A percentile compares a stretch with the other conserved stretches of the same genome.
Evolutionary conservation across 2,888 invertebrate genomes (phyloP).

Genomic region (Nymphalis polychloros): DNA sequence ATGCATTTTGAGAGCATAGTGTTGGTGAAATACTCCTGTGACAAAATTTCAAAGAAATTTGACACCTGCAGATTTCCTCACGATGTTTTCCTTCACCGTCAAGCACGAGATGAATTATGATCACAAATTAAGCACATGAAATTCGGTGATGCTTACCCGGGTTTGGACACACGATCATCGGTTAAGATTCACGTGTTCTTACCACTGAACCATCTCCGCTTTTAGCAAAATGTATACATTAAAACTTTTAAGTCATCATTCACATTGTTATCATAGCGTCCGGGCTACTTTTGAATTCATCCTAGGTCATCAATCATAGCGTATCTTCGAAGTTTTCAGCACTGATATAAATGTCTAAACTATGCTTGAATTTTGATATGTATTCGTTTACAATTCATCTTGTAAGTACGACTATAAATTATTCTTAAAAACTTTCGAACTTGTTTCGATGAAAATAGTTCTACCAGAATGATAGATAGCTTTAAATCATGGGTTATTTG

Average conservation of each 20-base stretch:
- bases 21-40: too few relatives aligned
- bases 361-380: neutral
- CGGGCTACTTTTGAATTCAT: constrained; percentile 15
- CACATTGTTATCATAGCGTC: constrained; percentile 17
- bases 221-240: neutral
- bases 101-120: too few relatives aligned
- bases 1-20: too few relatives aligned
- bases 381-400: neutral
- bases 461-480: neutral
- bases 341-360: constrained; percentile 6
- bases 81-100: too few relatives aligned
- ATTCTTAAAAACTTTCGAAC: neutral
- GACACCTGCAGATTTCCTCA: too few relatives aligned
- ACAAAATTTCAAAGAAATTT: too few relatives aligned
- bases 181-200: too few relatives aligned
- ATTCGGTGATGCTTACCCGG: too few relatives aligned
- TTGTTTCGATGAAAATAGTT: neutral
- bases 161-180: too few relatives aligned
- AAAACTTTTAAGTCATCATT: constrained; percentile 15
- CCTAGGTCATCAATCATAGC: constrained; percentile 22
- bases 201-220: too few relatives aligned
- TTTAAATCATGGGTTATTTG: neutral
- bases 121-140: too few relatives aligned
- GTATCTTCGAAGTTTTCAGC: constrained; percentile 24
- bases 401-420: constrained; percentile 1